Evolutionary conservation across 1,140 invertebrate genomes (phyloP).

Genomic region (Rhysida immarginata): DNA sequence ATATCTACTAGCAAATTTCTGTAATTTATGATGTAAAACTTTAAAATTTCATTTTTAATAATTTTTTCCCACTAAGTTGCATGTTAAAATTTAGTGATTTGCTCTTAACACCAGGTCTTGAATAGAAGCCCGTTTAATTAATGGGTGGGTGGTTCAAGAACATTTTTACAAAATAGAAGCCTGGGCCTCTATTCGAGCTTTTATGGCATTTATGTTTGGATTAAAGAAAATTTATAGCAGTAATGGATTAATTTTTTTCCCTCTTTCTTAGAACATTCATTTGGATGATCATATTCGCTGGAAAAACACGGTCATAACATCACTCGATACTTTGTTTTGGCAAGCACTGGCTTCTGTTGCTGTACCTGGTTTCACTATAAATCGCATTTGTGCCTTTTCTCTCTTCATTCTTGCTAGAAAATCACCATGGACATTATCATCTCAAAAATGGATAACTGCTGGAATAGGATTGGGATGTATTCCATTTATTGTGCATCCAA

Average conservation of each 20-base stretch:
- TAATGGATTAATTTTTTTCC: slow-evolving; percentile 5
- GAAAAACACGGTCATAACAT: slow-evolving; percentile 31
- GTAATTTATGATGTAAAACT: too few species aligned
- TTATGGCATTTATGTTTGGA: slow-evolving; percentile 8
- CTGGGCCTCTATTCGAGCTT: too few species aligned
- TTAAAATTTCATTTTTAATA: too few species aligned
- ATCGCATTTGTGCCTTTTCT: slow-evolving; percentile 56
- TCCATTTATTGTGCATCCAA: slow-evolving; percentile 82
- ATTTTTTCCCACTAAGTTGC: too few species aligned
- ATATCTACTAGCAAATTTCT: too few species aligned
- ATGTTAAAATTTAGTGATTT: too few species aligned
- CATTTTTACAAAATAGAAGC: too few species aligned
- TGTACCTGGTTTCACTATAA: slow-evolving; percentile 84
- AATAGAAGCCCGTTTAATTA: too few species aligned
- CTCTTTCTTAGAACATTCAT: too few species aligned
- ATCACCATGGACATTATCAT: slow-evolving; percentile 31
- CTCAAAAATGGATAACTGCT: slow-evolving; percentile 52
- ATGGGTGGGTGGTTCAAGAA: too few species aligned
- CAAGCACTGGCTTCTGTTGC: slow-evolving; percentile 81
- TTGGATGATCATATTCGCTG: slow-evolving; percentile 15
- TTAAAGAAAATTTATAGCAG: slow-evolving; percentile 1
- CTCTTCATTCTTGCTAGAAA: slow-evolving; percentile 35
- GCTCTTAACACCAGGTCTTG: too few species aligned
- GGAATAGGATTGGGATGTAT: slow-evolving; percentile 64
- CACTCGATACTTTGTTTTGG: slow-evolving; percentile 75